phyloP scores from a whole-genome alignment of 2,113 vertebrate genomes.

The Ia io region DNA sequence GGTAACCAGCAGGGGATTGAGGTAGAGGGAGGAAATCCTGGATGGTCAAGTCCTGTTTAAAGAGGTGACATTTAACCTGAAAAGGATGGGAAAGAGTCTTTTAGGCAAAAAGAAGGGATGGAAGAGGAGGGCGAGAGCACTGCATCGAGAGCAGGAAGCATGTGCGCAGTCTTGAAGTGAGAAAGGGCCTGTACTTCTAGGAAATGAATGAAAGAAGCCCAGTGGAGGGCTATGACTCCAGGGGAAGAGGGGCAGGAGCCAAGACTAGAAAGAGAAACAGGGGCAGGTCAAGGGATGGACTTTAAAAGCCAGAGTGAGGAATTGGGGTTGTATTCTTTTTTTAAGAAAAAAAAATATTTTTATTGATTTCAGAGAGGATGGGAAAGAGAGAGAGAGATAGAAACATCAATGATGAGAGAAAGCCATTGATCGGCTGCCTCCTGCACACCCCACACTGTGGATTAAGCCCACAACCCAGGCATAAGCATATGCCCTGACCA shows the following conservation, averaged over 20 bases:
- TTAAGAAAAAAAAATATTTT: too few relatives aligned
- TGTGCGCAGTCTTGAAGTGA: background rate
- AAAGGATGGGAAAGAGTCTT: background rate
- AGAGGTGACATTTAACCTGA: background rate
- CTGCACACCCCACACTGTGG: too few relatives aligned
- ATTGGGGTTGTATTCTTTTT: background rate
- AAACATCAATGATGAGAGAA: too few relatives aligned
- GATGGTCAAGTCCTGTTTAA: background rate
- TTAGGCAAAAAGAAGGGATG: background rate
- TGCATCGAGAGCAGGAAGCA: background rate
- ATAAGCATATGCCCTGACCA: too few relatives aligned
- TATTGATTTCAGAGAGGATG: too few relatives aligned
- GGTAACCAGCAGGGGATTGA: background rate
- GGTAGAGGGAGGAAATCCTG: background rate
- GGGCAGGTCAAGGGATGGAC: too few relatives aligned
- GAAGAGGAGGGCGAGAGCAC: background rate
- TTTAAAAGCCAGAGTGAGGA: background rate
- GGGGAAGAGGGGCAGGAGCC: background rate
- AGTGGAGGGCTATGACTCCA: rapidly evolving
- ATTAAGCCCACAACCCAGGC: too few relatives aligned
- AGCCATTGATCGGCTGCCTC: too few relatives aligned
- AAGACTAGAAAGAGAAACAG: background rate
- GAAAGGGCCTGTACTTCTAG: background rate
- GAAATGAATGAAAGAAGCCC: background rate
- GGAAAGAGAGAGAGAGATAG: too few relatives aligned